phyloP scores from a whole-genome alignment of 2,797 vertebrate genomes.

The Chelonia mydas region DNA sequence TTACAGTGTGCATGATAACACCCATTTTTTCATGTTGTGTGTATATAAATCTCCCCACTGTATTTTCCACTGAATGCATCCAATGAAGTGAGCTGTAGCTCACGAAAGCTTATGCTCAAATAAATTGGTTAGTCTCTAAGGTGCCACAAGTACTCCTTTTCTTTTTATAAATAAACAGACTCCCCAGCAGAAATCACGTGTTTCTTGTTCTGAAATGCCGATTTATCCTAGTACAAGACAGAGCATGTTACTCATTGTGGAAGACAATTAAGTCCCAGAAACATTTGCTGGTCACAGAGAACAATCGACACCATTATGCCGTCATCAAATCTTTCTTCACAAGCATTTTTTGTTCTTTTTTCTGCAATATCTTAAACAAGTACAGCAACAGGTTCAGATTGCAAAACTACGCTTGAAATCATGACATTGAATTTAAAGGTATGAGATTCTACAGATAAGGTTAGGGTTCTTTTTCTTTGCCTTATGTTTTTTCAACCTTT shows the following conservation, averaged over 20 bases:
- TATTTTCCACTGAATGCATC: too few relatives aligned
- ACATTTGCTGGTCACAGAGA: conserved; percentile 52
- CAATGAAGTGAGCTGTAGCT: too few relatives aligned
- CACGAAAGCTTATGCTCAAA: too few relatives aligned
- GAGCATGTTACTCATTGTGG: conserved; percentile 73
- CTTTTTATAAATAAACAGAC: background rate
- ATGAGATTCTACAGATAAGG: background rate
- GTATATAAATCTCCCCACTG: too few relatives aligned
- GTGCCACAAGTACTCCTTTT: too few relatives aligned
- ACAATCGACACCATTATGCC: conserved; percentile 57
- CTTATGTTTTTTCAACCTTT: background rate
- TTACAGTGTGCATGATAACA: too few relatives aligned
- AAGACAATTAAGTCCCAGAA: conserved; percentile 69
- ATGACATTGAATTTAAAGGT: background rate
- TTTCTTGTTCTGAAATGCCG: conserved; percentile 36
- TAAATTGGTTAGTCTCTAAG: too few relatives aligned
- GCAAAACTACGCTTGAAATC: background rate
- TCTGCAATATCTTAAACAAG: background rate
- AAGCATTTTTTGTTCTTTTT: background rate
- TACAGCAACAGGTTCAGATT: background rate
- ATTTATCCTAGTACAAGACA: conserved; percentile 68
- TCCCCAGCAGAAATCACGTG: background rate
- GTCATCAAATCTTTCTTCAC: conserved; percentile 45
- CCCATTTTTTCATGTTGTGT: too few relatives aligned
- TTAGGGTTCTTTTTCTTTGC: background rate